Evolutionary conservation across 2,797 vertebrate species (phyloP).

Genomic region (Pelodytes ibericus): DNA sequence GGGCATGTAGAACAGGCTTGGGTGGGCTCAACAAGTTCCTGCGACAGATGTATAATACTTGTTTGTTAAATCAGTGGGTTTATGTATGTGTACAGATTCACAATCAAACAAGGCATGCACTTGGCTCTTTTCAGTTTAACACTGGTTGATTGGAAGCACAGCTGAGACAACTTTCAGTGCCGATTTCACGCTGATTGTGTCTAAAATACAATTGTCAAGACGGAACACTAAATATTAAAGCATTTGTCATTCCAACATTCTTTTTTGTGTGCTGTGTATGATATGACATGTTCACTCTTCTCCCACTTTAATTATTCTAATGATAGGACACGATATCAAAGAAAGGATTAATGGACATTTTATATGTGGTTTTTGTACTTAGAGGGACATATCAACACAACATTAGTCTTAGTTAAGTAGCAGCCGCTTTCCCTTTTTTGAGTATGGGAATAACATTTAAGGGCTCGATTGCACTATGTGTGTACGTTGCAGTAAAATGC

Average conservation of each 20-base stretch:
- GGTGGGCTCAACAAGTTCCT: conserved; percentile 62
- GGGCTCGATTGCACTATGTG: too few species aligned
- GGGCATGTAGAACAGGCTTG: conserved; percentile 65
- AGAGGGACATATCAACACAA: not conserved
- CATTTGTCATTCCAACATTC: not conserved
- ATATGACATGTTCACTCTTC: conserved; percentile 36
- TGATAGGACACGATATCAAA: not conserved
- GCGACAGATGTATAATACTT: conserved; percentile 57
- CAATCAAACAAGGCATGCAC: conserved; percentile 24
- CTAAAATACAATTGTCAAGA: conserved; percentile 13
- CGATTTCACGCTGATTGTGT: conserved; percentile 5
- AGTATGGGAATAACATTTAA: too few species aligned
- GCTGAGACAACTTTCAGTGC: not conserved
- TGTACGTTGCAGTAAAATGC: too few species aligned
- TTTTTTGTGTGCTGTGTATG: not conserved
- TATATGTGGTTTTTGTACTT: not conserved
- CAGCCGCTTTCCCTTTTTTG: too few species aligned
- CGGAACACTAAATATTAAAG: not conserved
- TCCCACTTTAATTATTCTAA: conserved; percentile 25
- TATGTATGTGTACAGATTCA: conserved; percentile 36
- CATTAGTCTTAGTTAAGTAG: too few species aligned
- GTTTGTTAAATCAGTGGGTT: conserved; percentile 57
- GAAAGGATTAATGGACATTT: not conserved
- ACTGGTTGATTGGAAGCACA: conserved; percentile 8
- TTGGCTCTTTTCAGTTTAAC: conserved; percentile 27